Evolutionary conservation across 2,113 vertebrate species (phyloP).

Genomic region (Actinemys pallida): DNA sequence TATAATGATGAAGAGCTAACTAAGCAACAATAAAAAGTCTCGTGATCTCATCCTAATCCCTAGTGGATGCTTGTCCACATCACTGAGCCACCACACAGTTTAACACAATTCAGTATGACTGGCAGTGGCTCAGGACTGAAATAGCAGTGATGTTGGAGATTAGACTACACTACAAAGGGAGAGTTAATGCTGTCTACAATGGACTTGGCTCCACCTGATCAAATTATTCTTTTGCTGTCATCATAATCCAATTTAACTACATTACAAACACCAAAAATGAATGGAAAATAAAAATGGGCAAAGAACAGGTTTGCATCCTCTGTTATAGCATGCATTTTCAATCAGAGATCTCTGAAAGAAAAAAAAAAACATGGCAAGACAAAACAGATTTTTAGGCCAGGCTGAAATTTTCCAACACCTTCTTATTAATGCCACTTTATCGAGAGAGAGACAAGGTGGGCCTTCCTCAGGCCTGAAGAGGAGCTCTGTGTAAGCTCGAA

Average conservation of each 20-base stretch:
- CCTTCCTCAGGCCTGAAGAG: neutral
- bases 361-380: accelerated
- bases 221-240: neutral
- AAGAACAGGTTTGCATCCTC: neutral
- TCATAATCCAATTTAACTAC: neutral
- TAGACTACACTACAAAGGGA: neutral
- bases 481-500: neutral
- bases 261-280: neutral
- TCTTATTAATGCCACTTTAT: neutral
- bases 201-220: neutral
- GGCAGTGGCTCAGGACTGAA: neutral
- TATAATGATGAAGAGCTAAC: neutral
- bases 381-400: neutral
- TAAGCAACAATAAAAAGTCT: neutral
- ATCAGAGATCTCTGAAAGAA: neutral
- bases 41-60: neutral
- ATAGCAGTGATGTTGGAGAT: neutral
- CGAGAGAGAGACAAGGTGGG: neutral
- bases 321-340: neutral
- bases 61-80: neutral
- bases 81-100: accelerated
- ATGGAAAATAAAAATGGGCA: neutral
- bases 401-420: neutral
- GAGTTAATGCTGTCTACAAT: neutral
- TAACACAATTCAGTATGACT: neutral